Base-by-base conservation (phyloP, 2,113 vertebrate genomes). In the Microcebus lehilahytsara region DNA sequence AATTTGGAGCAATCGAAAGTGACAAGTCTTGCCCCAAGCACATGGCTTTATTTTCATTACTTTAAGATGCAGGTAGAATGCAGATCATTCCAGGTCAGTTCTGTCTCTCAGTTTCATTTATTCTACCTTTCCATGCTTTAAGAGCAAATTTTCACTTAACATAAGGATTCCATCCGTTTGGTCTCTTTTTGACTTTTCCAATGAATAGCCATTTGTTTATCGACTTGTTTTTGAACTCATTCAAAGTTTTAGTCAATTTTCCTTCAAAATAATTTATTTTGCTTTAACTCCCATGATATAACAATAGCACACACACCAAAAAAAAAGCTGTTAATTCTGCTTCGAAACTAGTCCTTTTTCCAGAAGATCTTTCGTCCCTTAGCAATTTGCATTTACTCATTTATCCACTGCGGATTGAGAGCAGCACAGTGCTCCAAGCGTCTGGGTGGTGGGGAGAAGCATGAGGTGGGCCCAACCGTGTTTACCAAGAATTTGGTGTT, bases 41-140 rank as follows among this genome's bases (percentile, higher is more conserved):
- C 46, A 25, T 25, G 91, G 87, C 75, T 97, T 81, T 96, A 72
- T 96, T 89, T 92, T 94, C 58, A 75, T 93, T 79, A 32, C 49
- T 27, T 85, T 58, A 17, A 9, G 1, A 30, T 40, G 66, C 49
- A 77, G 79, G 92, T 87, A 32, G 87, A 96, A 92, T 88, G 87
- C 75, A 96, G 74, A 97, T 92, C 56, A 34, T 9, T 11, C 42
- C 22, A 30, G 85, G 62, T 86, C 62, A 9, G 67, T n/a, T 42
- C 49, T 85, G 30, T 69, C 49, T 94, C 69, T 66, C 37, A 0
- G 2, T 37, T 69, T 78, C n/a, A 5, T 40, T 40, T 40, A 0
- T 49, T 64, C 83, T 72, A 20, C 69, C 60, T 77, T 77, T 46
- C 56, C 49, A n/a, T 14, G 51, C 71, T 42, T 56, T 23, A n/a